Evolutionary conservation across 2,113 vertebrate species (phyloP), one percentile per base, ranked within the genome.

Genomic region (Dryoscopus gambensis): DNA sequence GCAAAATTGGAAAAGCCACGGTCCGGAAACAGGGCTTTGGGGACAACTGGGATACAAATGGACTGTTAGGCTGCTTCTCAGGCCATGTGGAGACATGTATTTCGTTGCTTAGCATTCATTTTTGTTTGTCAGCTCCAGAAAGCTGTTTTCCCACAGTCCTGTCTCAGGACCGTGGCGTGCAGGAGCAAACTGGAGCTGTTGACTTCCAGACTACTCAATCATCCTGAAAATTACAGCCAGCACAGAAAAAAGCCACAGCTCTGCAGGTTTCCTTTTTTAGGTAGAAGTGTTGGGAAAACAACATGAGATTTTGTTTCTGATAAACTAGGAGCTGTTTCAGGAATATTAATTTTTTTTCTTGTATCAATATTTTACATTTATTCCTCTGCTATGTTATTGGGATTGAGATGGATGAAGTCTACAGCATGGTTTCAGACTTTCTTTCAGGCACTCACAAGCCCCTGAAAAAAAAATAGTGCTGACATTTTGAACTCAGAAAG

Each of bases 121-220:
- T 93, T 79, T 88, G 71, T 95, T 94, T 94, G 85, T 83, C 70
- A 44, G 82, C 82, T 74, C 79, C 82, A 87, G 94, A 94, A 96
- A 94, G 39, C 84, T 84, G 55, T 39, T 93, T 97, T 97, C 95
- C 95, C 95, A 96, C 92, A 95, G 93, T 79, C 81, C 76, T 91
- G 57, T 91, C 81, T 85, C 78, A 39, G 67, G 95, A 78, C 64
- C 0, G 0, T 84, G 87, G 85, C 88, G 95, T 84, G 95, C 71
- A 80, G 84, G 52, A 93, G 87, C 75, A 90, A 96, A 88, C 82
- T 76, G 33, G 42, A 50, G 81, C 70, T 90, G 94, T 83, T 90
- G 78, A 88, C 90, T 96, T 94, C 90, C 90, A 93, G 87, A 70
- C 95, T 91, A 89, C 35, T 96, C 91, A 94, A 95, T 96, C 94